Base-by-base conservation (phyloP, 2,797 vertebrate genomes). In the Malacoraja senta region DNA sequence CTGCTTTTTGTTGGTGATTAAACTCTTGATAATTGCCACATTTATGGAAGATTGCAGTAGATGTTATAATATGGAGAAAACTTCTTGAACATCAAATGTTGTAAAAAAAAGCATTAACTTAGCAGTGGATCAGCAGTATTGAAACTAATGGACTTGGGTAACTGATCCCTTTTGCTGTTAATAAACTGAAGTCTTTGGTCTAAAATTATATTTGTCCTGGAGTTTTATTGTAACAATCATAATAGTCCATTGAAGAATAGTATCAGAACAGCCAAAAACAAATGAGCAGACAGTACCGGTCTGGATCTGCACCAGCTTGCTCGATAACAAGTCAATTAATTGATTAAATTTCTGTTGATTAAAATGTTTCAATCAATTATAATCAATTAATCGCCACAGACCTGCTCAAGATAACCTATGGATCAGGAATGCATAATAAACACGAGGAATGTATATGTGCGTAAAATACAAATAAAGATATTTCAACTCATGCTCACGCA, bases 331-430 rank as follows among this genome's bases (percentile, higher is more conserved):
- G 71, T 92, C 90, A 92, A 92, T 92, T 92, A 92, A 92, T 92
- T 92, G 90, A 92, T 92, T 92, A 92, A n/a, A 76, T 92, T 92
- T 92, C 38, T 92, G 90, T 92, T 92, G 71, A 92, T 92, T 92
- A 92, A 92, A 92, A 92, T 92, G 90, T 92, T 92, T 76, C 90
- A 92, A 92, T 92, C 90, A 92, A 92, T 92, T 92, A 76, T 76
- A 92, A 92, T 92, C 90, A 92, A 92, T 92, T 92, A 72, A 92
- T 92, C 71, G 13, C 35, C 90, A 92, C 90, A 92, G 90, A 92
- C 24, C 72, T 15, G 53, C 71, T 92, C 90, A 92, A 74, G 90
- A 92, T 92, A 92, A 92, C 90, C 90, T 92, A 92, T 92, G 90
- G 90, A 92, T 92, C 90, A 92, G 68, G 90, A 76, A 76, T 53